Conservation (phyloP, 2,888 invertebrate genomes). For the Lissocephala sabroskyi region DNA sequence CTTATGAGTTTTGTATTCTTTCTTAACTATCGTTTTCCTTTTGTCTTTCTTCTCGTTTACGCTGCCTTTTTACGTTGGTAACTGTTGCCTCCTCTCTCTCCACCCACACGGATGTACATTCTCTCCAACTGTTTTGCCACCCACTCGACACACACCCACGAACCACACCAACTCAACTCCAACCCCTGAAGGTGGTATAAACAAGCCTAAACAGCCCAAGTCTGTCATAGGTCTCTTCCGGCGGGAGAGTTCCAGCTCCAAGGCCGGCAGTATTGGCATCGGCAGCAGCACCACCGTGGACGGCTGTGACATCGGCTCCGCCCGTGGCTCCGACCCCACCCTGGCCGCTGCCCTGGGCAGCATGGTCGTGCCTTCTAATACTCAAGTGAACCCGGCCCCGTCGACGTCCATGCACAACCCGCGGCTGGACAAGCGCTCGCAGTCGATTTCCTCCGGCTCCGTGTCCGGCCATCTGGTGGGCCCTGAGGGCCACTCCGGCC, state of each 20-base stretch:
- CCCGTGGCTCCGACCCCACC: slow-evolving; percentile 75
- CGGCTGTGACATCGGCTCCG: slow-evolving; percentile 61
- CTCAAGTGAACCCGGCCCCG: slow-evolving; percentile 69
- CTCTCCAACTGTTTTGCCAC: not conserved
- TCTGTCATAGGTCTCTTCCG: slow-evolving; percentile 92
- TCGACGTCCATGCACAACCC: slow-evolving; percentile 60
- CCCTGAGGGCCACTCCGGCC: slow-evolving; percentile 74
- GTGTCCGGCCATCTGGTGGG: slow-evolving; percentile 62
- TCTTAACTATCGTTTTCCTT: slow-evolving; percentile 42
- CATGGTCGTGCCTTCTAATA: slow-evolving; percentile 72
- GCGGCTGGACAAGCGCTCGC: slow-evolving; percentile 65
- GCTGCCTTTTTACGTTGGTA: slow-evolving; percentile 46
- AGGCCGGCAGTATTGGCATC: slow-evolving; percentile 74
- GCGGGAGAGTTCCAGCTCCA: slow-evolving; percentile 84
- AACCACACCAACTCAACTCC: slow-evolving; percentile 5
- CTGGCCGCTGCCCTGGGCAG: slow-evolving; percentile 69
- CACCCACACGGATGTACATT: too few relatives aligned
- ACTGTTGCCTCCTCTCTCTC: slow-evolving; percentile 39
- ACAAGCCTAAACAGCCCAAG: slow-evolving; percentile 87
- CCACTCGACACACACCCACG: slow-evolving; percentile 1
- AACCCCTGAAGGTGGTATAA: slow-evolving; percentile 87
- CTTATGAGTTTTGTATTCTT: slow-evolving; percentile 26
- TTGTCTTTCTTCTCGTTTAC: slow-evolving; percentile 51
- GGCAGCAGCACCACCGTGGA: slow-evolving; percentile 73
- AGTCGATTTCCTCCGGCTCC: slow-evolving; percentile 61